These are phyloP conservation scores for Sceliomorpha sp. DNA, from an alignment of 2,888 invertebrate genomes.

Conservation along the genomic window DNA sequence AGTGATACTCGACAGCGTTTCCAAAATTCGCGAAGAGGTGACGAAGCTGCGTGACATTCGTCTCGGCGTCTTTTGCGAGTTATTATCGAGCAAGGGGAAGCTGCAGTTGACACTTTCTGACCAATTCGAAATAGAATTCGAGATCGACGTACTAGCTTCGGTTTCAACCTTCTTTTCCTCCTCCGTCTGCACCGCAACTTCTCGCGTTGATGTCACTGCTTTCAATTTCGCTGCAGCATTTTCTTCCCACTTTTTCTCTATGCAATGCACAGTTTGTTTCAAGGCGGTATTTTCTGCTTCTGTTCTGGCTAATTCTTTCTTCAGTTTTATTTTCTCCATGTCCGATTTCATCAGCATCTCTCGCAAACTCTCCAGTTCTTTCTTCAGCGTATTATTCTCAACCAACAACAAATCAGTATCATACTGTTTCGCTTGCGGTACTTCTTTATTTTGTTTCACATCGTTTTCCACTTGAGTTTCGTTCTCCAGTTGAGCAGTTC, in stretches of 20 bases:
- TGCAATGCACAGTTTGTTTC: too few relatives aligned
- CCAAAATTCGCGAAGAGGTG: slow-evolving; percentile 74
- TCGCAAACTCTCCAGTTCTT: slow-evolving; percentile 62
- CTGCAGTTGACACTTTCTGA: slow-evolving; percentile 66
- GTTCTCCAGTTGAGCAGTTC: not conserved
- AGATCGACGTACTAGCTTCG: slow-evolving; percentile 1
- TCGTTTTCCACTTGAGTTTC: not conserved
- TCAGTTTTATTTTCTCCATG: slow-evolving; percentile 17
- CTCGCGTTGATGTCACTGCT: not conserved
- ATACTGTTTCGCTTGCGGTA: slow-evolving; percentile 12
- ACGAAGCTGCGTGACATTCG: slow-evolving; percentile 70
- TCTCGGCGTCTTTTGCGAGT: slow-evolving; percentile 54
- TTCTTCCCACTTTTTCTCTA: slow-evolving; percentile 52
- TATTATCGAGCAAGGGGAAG: slow-evolving; percentile 61
- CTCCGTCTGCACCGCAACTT: slow-evolving; percentile 27
- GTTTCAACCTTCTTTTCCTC: slow-evolving; percentile 1
- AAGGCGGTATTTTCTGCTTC: not conserved
- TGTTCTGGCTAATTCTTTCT: slow-evolving; percentile 24
- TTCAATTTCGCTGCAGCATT: slow-evolving; percentile 39
- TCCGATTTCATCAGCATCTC: not conserved
- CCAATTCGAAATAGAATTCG: slow-evolving; percentile 68
- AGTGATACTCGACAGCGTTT: slow-evolving; percentile 74
- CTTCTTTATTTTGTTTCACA: slow-evolving; percentile 5
- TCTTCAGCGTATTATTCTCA: slow-evolving; percentile 68
- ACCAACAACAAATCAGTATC: slow-evolving; percentile 39